Evolutionary conservation across 2,888 invertebrate genomes (phyloP), one percentile per base, ranked within the genome.

Genomic region (Sminthurinus aureus): DNA sequence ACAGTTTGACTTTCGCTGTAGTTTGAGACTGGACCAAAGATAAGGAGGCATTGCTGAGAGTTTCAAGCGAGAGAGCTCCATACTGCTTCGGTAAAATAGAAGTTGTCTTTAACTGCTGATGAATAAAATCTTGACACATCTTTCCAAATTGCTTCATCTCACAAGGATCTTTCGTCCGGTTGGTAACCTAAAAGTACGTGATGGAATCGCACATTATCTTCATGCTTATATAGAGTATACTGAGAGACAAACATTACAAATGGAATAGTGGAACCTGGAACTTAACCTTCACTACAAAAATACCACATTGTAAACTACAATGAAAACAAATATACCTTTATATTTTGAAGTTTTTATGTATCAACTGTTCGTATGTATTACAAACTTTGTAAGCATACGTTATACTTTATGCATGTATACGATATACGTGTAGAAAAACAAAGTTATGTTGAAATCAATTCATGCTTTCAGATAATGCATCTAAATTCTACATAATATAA

Each of bases 61-160:
- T 89, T 86, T 96, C 95, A 86, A 96, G 91, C 69, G 94, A 94
- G 84, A 96, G 91, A 87, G 94, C 85, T 52, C 88, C 88, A 80
- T 85, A 88, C 64, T 87, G 85, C n/a, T 81, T 85, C n/a, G 84
- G 83, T 20, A 87, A 26, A 80, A 80, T 64, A 76, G 83, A 81
- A 74, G 81, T 74, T 64, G 78, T 81, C 69, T 84, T 84, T 64
- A 88, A 81, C 52, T 85, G 81, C n/a, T 86, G 85, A 52, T 80
- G 83, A 79, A 88, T 71, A 76, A 83, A 86, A 51, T 84, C 83
- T 83, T 88, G 88, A 69, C 84, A 85, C 83, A 85, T 74, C 76
- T 86, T 86, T 50, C 87, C 86, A 79, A 87, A 83, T 15, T 85
- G 81, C 76, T 88, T 88, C 38, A 85, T 82, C 82, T 86, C 86